These are phyloP conservation scores for Daubentonia madagascariensis DNA, from an alignment of 2,113 vertebrate genomes.

Conservation along the genomic window DNA sequence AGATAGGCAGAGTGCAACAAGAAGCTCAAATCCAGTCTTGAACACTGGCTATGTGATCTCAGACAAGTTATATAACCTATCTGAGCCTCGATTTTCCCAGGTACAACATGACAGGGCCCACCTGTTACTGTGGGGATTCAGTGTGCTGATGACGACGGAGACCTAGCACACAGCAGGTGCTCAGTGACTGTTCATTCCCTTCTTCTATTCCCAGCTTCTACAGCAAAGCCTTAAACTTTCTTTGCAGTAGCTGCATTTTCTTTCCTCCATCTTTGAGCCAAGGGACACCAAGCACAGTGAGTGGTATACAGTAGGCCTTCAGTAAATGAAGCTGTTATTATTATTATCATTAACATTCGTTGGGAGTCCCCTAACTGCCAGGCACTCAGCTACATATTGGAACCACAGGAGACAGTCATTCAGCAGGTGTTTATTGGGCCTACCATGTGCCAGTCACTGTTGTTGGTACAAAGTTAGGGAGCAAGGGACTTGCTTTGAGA, in stretches of 20 bases:
- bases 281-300: background rate
- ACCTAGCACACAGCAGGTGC: background rate
- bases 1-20: background rate
- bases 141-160: background rate
- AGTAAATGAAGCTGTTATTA: background rate
- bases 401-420: background rate
- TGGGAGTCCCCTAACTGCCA: background rate
- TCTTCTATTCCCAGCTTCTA: background rate
- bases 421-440: background rate
- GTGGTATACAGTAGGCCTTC: background rate
- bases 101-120: background rate
- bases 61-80: background rate
- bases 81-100: background rate
- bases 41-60: background rate
- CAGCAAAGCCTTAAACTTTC: background rate
- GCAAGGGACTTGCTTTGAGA: background rate
- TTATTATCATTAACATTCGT: too few relatives aligned
- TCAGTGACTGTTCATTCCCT: background rate
- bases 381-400: too few relatives aligned
- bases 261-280: background rate
- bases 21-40: background rate
- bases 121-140: background rate
- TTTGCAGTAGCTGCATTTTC: background rate
- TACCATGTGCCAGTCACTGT: background rate
- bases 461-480: background rate